phyloP scores from a whole-genome alignment of 1,140 invertebrate genomes.

The Wiebesia pumilae region DNA sequence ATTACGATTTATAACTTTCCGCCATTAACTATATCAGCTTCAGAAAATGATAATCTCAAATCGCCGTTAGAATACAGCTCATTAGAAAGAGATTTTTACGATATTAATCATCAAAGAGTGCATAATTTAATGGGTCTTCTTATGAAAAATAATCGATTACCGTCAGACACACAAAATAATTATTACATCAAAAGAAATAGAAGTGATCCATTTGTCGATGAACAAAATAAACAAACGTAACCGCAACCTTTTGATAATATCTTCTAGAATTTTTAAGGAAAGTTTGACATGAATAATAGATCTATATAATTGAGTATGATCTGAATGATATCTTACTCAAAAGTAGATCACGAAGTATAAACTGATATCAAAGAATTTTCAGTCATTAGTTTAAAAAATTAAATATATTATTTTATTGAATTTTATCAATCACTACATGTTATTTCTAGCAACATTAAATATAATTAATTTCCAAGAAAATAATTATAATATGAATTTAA shows the following conservation, averaged over 20 bases:
- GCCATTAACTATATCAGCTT: conserved; percentile 57
- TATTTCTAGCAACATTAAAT: too few species aligned
- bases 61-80: conserved; percentile 53
- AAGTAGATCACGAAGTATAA: conserved; percentile 47
- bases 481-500: too few species aligned
- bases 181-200: conserved; percentile 55
- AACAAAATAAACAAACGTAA: conserved; percentile 55
- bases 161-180: conserved; percentile 53
- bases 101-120: conserved; percentile 66
- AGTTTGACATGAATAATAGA: background rate
- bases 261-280: background rate
- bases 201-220: conserved; percentile 59
- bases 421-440: too few species aligned
- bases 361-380: conserved; percentile 24
- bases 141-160: conserved; percentile 72
- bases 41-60: conserved; percentile 49
- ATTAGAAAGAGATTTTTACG: conserved; percentile 54
- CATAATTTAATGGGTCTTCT: conserved; percentile 69
- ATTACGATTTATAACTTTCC: conserved; percentile 55
- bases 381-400: conserved; percentile 36
- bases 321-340: background rate
- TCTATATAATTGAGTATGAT: background rate
- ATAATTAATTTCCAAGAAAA: too few species aligned
- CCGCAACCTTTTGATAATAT: conserved; percentile 54
- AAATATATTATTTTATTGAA: conserved; percentile 36